Base-by-base conservation (phyloP, 2,113 vertebrate species). In the Lanius ludovicianus region DNA sequence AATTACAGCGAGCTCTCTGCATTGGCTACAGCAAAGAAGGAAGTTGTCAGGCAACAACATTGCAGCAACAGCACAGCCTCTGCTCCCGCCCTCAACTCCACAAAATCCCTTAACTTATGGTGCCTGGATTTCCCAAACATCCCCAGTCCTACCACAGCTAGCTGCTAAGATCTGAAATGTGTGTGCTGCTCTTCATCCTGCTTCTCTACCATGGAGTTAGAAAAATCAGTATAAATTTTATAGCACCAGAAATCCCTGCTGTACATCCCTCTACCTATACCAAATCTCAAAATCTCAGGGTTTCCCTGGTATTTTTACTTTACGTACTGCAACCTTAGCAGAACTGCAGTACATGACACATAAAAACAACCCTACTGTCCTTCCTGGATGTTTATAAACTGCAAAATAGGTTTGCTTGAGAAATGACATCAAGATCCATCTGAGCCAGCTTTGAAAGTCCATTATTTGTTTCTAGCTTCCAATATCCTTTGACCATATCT, bases 161-260 rank as follows among this genome's bases (percentile, higher is more conserved):
- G 1, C n/a, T 47, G 17, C 23, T 83, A 67, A 77, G 39, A 50
- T 47, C 42, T 55, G 24, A 65, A 89, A 42, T 0, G 1, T 2
- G 1, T 15, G 2, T 27, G 12, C 27, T 0, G 0, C 37, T 55
- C 17, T 63, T 25, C 3, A 0, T 39, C 10, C 63, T 78, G 14
- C 41, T 87, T n/a, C n/a, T 74, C 46, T 56, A 4, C 10, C 19
- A 7, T 0, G 11, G 9, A 19, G 3, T 2, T 44, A 84, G 52
- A 77, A 44, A 70, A 74, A 76, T 14, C 52, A 24, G 1, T 7
- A 15, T 46, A 64, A 44, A 3, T 4, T 59, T 81, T 85, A 47
- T 15, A 62, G n/a, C 63, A 37, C 21, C 55, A 73, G 11, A 71
- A 87, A 62, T 31, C 30, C 22, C 33, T 16, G 3, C 2, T 75